Percentiles rank a stretch among this genome's conserved stretches.
Evolutionary conservation across 2,797 vertebrate species (phyloP).

Genomic region (Carapus acus): DNA sequence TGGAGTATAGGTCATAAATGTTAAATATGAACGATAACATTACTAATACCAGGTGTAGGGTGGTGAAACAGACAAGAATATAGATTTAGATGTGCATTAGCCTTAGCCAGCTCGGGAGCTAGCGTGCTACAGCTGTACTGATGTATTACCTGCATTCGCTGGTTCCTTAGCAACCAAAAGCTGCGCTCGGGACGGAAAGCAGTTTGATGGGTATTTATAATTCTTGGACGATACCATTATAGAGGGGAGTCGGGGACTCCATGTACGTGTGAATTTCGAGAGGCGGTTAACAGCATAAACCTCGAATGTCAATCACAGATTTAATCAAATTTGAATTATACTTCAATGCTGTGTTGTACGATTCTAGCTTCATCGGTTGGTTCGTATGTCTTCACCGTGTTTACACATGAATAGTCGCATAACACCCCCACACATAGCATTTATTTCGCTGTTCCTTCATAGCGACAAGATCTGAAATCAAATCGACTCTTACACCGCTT

Average conservation of each 20-base stretch:
- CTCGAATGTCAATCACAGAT: no score
- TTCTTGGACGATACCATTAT: constrained; percentile 60
- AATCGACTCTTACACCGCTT: no score
- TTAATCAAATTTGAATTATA: no score
- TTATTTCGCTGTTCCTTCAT: no score
- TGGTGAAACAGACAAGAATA: no score
- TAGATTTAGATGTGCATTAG: constrained; percentile 8
- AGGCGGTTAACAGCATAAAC: neutral
- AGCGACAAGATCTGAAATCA: no score
- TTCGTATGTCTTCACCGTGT: no score
- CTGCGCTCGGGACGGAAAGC: constrained; percentile 40
- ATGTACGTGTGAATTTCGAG: rapidly evolving
- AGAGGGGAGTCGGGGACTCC: neutral
- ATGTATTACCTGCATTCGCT: constrained; percentile 67
- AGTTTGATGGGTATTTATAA: constrained; percentile 55
- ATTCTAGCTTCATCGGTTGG: no score
- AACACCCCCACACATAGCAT: no score
- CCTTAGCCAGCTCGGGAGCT: constrained; percentile 48
- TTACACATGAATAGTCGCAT: no score
- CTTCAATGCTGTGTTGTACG: no score
- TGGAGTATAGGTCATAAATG: neutral
- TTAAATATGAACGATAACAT: neutral
- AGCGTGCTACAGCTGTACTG: constrained; percentile 63
- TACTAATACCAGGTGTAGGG: neutral
- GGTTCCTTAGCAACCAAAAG: constrained; percentile 74